Conservation (phyloP, 1,140 invertebrate species). For the Anastrepha ludens region DNA sequence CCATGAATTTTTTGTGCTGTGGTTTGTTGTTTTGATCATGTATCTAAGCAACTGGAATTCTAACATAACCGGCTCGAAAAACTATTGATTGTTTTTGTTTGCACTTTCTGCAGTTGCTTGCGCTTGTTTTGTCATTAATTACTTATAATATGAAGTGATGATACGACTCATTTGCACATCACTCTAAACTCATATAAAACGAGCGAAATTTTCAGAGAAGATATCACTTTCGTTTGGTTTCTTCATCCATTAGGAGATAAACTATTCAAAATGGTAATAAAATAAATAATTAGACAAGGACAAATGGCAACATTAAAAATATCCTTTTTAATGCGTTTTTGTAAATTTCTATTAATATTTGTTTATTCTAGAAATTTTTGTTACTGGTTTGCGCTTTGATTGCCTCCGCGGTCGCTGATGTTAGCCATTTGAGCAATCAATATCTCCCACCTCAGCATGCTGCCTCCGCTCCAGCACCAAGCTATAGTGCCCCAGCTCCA, state of each 20-base stretch:
- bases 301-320: not conserved
- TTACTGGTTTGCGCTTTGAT: conserved; percentile 36
- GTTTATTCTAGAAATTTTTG: conserved; percentile 47
- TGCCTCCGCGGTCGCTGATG: conserved; percentile 31
- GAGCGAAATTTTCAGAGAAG: not conserved
- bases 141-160: not conserved
- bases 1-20: no score
- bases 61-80: not conserved
- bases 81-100: not conserved
- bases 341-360: conserved; percentile 23
- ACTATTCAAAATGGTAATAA: conserved; percentile 31
- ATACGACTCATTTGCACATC: not conserved
- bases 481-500: not conserved
- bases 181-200: conserved; percentile 11
- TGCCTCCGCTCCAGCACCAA: conserved; percentile 17
- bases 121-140: not conserved
- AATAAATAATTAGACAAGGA: not conserved
- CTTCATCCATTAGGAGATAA: not conserved
- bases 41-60: not conserved
- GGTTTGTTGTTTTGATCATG: not conserved
- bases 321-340: not conserved
- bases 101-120: conserved; percentile 9
- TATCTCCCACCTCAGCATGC: conserved; percentile 45
- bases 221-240: conserved; percentile 33
- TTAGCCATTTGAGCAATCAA: conserved; percentile 27